A percentile compares a stretch with the other conserved stretches of the same genome.
These are phyloP conservation scores for Brachionus paranguensis DNA, from an alignment of 1,140 invertebrate species.

Conservation along the genomic window DNA sequence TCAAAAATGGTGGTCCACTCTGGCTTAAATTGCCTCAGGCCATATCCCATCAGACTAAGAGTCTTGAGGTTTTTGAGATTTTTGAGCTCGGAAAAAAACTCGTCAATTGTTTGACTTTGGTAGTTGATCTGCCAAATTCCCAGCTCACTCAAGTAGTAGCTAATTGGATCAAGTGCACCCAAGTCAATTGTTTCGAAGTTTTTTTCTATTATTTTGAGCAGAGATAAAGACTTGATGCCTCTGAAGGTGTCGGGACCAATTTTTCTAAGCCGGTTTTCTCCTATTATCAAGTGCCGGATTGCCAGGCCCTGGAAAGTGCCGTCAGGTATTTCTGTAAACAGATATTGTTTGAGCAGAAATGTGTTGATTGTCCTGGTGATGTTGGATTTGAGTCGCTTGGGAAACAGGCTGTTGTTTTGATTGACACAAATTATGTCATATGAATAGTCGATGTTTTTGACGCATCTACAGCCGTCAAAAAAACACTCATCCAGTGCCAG, in stretches of 20 bases:
- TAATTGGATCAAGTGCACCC: background rate
- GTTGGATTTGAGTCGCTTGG: background rate
- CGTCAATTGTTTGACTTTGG: background rate
- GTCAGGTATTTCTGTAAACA: background rate
- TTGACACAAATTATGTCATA: constrained; percentile 18
- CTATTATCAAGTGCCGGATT: background rate
- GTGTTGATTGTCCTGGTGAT: background rate
- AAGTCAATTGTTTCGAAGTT: background rate
- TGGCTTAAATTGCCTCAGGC: background rate
- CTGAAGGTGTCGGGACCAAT: background rate
- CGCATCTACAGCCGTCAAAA: background rate
- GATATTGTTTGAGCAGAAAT: constrained; percentile 15
- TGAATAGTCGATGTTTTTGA: background rate
- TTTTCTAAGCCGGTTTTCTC: background rate
- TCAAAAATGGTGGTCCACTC: background rate
- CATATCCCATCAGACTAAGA: background rate
- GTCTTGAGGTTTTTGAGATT: background rate
- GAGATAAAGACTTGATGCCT: background rate
- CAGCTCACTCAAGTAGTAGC: background rate
- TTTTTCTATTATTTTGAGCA: constrained; percentile 16
- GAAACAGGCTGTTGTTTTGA: background rate
- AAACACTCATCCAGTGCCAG: background rate
- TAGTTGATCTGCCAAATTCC: background rate
- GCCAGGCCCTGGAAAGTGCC: background rate
- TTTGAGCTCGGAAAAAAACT: background rate